A percentile compares a stretch with the other conserved stretches of the same genome.
These are phyloP conservation scores for Meteorus colon DNA, from an alignment of 2,888 invertebrate species.

Conservation along the genomic window DNA sequence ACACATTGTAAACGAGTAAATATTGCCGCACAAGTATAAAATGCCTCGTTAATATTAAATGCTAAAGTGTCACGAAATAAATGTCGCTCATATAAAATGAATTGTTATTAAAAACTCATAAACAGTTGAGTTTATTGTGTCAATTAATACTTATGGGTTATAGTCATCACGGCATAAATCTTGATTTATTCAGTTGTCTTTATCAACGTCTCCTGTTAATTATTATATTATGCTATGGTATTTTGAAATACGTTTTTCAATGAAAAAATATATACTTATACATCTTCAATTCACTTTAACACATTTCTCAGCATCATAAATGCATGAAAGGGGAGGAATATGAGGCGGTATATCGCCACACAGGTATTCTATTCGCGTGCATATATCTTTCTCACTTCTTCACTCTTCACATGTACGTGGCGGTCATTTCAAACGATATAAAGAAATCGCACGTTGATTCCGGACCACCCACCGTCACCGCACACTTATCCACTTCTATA, in stretches of 20 bases:
- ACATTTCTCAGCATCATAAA: background rate
- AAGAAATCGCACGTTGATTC: constrained; percentile 41
- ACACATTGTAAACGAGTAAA: constrained; percentile 33
- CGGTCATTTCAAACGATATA: constrained; percentile 65
- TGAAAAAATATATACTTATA: background rate
- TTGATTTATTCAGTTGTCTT: constrained; percentile 8
- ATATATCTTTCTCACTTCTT: constrained; percentile 39
- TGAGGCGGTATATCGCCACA: constrained; percentile 3
- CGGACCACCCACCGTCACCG: constrained; percentile 50
- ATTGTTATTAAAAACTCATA: constrained; percentile 69
- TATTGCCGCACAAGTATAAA: constrained; percentile 39
- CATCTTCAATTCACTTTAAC: background rate
- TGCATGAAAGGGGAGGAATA: background rate
- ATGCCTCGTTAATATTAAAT: constrained; percentile 56
- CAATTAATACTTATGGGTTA: constrained; percentile 65
- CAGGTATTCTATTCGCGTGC: constrained; percentile 15
- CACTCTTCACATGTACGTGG: constrained; percentile 58
- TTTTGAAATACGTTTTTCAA: background rate
- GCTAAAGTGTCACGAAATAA: constrained; percentile 63
- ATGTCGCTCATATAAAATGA: constrained; percentile 68
- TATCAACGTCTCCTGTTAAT: background rate
- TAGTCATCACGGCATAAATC: background rate
- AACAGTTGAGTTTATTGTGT: constrained; percentile 63
- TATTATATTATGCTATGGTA: background rate
- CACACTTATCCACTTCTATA: constrained; percentile 27